phyloP scores from a whole-genome alignment of 2,113 vertebrate species.

The Alaudala cheleensis region DNA sequence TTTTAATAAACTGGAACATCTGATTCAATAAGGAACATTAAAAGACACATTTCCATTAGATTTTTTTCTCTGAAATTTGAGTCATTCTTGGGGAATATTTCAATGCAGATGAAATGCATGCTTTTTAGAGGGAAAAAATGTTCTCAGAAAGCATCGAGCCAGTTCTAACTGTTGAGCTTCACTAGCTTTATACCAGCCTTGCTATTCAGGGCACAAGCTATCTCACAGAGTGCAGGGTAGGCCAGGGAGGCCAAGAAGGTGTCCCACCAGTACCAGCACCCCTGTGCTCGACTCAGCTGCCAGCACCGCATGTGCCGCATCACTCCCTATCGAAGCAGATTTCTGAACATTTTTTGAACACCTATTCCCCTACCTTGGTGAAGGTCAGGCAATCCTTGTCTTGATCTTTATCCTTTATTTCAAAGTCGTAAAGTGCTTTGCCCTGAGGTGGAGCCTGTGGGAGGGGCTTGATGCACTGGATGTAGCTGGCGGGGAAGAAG shows the following conservation, averaged over 20 bases:
- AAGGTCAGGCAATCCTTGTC: constrained; percentile 98
- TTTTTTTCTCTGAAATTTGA: not conserved
- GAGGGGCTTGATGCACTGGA: constrained; percentile 90
- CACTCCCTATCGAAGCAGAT: not conserved
- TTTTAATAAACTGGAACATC: constrained; percentile 1
- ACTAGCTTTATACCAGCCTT: not conserved
- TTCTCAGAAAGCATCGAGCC: not conserved
- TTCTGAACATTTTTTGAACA: not conserved
- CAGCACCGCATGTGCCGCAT: not conserved
- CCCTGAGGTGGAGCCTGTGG: constrained; percentile 92
- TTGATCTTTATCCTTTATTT: constrained; percentile 97
- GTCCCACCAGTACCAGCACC: not conserved
- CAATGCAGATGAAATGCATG: not conserved
- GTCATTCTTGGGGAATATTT: not conserved
- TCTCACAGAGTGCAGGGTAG: not conserved
- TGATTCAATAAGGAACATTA: not conserved
- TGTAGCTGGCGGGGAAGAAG: constrained; percentile 94
- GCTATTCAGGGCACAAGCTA: no score
- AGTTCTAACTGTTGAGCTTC: not conserved
- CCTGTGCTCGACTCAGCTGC: not conserved
- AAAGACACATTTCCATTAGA: not conserved
- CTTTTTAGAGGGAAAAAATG: not conserved
- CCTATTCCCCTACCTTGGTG: constrained; percentile 84
- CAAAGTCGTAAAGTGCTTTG: constrained; percentile 97
- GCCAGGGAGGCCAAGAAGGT: not conserved